Evolutionary conservation across 2,797 vertebrate genomes (phyloP).

Genomic region (Oryzias dopingdopingensis): DNA sequence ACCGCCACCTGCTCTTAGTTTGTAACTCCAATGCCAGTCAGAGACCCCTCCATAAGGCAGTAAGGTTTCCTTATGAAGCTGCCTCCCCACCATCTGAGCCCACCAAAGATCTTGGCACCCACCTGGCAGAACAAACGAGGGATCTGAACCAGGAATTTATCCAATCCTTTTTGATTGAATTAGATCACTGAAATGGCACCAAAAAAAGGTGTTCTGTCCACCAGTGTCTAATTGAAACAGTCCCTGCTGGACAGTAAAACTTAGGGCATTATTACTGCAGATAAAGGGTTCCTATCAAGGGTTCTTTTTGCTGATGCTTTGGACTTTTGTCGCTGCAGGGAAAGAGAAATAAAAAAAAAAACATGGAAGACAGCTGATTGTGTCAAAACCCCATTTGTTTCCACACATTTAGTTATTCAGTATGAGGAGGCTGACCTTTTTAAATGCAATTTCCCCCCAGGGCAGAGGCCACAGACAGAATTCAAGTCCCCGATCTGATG

Average conservation of each 20-base stretch:
- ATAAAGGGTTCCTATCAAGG: no score
- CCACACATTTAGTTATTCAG: constrained; percentile 58
- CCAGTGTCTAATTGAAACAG: constrained; percentile 23
- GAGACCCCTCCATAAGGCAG: constrained; percentile 48
- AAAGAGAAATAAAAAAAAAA: background rate
- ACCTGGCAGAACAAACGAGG: constrained; percentile 32
- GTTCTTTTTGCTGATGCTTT: background rate
- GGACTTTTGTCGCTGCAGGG: background rate
- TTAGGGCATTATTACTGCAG: no score
- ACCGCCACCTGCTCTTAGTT: constrained; percentile 68
- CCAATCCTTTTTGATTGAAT: constrained; percentile 60
- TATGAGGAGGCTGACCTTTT: constrained; percentile 71
- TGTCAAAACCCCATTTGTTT: constrained; percentile 26
- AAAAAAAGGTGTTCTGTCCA: background rate
- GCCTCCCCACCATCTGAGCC: constrained; percentile 41
- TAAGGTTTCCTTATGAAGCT: constrained; percentile 51
- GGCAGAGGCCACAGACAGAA: constrained; percentile 62
- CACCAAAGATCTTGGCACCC: constrained; percentile 48
- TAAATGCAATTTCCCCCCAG: constrained; percentile 66
- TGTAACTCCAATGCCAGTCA: constrained; percentile 51
- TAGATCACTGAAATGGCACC: constrained; percentile 5
- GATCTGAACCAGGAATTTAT: constrained; percentile 43
- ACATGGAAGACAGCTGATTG: constrained; percentile 7
- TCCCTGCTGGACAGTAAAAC: background rate
- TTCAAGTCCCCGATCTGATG: constrained; percentile 74